phyloP scores from a whole-genome alignment of 2,888 invertebrate genomes.

The Caenorhabditis sp. region DNA sequence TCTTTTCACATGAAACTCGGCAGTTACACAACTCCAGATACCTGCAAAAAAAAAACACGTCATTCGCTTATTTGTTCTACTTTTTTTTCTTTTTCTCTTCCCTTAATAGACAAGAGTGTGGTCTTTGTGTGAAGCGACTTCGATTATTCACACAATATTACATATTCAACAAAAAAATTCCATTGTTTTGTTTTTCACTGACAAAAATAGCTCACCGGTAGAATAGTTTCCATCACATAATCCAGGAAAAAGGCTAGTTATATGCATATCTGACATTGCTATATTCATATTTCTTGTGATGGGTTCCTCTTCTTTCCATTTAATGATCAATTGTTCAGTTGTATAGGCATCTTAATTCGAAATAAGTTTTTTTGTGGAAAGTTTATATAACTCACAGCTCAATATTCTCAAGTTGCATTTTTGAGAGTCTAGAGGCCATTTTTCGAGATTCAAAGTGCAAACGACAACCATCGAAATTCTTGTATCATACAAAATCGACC shows the following conservation, averaged over 20 bases:
- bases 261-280: constrained; percentile 70
- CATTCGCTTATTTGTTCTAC: too few species aligned
- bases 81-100: constrained; percentile 3
- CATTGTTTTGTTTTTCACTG: constrained; percentile 27
- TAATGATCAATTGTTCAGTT: constrained; percentile 65
- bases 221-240: constrained; percentile 69
- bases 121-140: too few species aligned
- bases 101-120: constrained; percentile 15
- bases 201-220: constrained; percentile 54
- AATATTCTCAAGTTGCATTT: constrained; percentile 68
- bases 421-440: constrained; percentile 70
- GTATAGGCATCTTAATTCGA: constrained; percentile 71
- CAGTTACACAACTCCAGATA: constrained; percentile 75
- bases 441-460: constrained; percentile 69
- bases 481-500: constrained; percentile 69
- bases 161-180: constrained; percentile 30
- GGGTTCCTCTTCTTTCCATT: constrained; percentile 64
- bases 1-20: constrained; percentile 75
- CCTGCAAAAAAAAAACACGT: constrained; percentile 58
- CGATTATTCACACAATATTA: constrained; percentile 39
- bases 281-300: constrained; percentile 69
- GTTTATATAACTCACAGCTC: constrained; percentile 60
- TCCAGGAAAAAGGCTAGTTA: constrained; percentile 64
- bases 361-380: constrained; percentile 6
- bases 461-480: constrained; percentile 64